Conservation (phyloP, 2,888 invertebrate species). For the Chirona hameri region DNA sequence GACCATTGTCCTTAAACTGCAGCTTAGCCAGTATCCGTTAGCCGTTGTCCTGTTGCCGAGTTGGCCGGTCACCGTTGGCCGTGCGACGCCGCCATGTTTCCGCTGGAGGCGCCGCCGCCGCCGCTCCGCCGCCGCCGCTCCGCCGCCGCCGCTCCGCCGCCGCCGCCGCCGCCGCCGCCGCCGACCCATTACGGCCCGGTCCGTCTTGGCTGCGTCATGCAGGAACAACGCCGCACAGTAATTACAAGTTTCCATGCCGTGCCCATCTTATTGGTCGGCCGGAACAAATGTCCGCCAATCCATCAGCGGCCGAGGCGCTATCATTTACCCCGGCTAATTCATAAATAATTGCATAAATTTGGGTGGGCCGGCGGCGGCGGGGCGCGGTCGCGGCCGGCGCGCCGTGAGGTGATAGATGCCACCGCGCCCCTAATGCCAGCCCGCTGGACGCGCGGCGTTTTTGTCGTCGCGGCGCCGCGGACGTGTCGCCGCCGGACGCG, state of each 20-base stretch:
- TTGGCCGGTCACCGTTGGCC: background rate
- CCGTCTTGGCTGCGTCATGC: constrained; percentile 4
- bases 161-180: background rate
- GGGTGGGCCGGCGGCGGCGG: constrained; percentile 3
- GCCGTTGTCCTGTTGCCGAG: no score
- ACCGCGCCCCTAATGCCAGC: background rate
- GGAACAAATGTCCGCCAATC: constrained; percentile 13
- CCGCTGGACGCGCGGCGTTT: background rate
- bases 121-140: background rate
- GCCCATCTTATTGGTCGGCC: constrained; percentile 27
- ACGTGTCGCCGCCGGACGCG: constrained; percentile 13
- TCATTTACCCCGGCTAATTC: constrained; percentile 26
- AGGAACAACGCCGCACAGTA: constrained; percentile 23
- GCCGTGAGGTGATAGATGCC: background rate
- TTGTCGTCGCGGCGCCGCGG: background rate
- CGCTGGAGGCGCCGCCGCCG: background rate
- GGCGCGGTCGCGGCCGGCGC: background rate
- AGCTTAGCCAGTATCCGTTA: no score
- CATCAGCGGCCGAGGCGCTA: background rate
- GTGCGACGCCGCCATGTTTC: background rate
- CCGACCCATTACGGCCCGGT: background rate
- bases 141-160: background rate
- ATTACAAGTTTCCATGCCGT: constrained; percentile 29
- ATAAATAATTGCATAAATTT: constrained; percentile 29
- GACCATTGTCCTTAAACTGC: no score